Evolutionary conservation across 1,140 invertebrate genomes (phyloP).

Genomic region (Stratiolaelaps scimitus): DNA sequence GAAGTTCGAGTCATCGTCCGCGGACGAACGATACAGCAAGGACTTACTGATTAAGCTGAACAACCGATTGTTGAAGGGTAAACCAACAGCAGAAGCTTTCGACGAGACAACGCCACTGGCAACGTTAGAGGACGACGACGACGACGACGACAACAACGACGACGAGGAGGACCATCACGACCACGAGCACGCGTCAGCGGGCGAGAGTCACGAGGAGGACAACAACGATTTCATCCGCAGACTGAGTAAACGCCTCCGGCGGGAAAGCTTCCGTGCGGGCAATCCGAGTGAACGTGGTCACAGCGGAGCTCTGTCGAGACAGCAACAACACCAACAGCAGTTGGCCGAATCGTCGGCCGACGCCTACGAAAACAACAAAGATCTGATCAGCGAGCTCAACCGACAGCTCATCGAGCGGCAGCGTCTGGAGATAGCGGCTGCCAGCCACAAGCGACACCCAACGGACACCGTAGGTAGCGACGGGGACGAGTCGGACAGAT

Average conservation of each 20-base stretch:
- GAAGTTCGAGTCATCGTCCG: neutral
- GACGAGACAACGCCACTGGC: neutral
- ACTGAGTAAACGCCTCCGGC: neutral
- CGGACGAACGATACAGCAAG: neutral
- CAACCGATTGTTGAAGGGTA: neutral
- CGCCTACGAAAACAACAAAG: too few species aligned
- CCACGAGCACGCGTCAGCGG: constrained; percentile 39
- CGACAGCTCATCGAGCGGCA: neutral
- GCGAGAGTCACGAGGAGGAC: neutral
- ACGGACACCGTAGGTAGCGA: neutral
- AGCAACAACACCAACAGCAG: constrained; percentile 30
- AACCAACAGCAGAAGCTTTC: neutral
- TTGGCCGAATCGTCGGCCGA: neutral
- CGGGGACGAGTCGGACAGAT: neutral
- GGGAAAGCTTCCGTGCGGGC: neutral
- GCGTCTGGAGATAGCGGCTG: neutral
- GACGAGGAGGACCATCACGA: constrained; percentile 45
- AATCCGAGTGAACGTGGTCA: constrained; percentile 33
- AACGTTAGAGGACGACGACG: neutral
- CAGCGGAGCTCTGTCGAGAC: constrained; percentile 32
- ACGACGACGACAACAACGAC: constrained; percentile 24
- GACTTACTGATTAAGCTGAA: neutral
- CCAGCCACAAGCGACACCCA: neutral
- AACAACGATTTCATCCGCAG: constrained; percentile 27
- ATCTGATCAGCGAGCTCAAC: too few species aligned